A percentile compares a stretch with the other conserved stretches of the same genome.
These are phyloP conservation scores for Pelvicachromis taeniatus DNA, from an alignment of 2,113 vertebrate species.

Conservation along the genomic window DNA sequence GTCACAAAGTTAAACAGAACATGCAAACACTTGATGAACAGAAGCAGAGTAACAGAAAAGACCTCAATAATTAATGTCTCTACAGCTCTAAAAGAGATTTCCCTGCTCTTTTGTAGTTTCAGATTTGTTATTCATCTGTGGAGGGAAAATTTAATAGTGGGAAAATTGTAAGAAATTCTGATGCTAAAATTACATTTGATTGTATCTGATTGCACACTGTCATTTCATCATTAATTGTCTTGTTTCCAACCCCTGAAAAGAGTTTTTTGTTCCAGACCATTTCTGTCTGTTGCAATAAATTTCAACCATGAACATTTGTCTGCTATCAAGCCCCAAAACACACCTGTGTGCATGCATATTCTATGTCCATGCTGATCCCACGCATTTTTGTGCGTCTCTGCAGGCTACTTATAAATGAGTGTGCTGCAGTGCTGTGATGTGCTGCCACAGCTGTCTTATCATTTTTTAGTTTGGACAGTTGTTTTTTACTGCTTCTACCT, in stretches of 20 bases:
- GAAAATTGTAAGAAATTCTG: background rate
- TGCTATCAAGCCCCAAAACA: background rate
- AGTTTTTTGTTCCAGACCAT: background rate
- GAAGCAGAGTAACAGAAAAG: background rate
- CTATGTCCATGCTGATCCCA: background rate
- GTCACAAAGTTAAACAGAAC: background rate
- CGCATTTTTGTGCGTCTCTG: background rate
- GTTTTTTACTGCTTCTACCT: constrained; percentile 2
- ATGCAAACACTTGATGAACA: background rate
- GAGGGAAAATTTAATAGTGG: background rate
- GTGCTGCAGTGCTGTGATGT: background rate
- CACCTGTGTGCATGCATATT: constrained; percentile 14
- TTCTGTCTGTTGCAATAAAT: background rate
- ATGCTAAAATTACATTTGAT: background rate
- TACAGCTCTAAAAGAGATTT: background rate
- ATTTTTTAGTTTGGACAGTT: background rate
- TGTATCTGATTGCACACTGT: background rate
- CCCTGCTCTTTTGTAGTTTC: background rate
- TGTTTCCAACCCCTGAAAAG: background rate
- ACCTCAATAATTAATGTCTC: background rate
- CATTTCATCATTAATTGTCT: background rate
- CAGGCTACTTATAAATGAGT: constrained; percentile 16
- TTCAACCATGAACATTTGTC: constrained; percentile 1
- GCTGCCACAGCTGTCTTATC: constrained; percentile 32
- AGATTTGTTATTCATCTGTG: background rate